Evolutionary conservation across 2,888 invertebrate species (phyloP).

Genomic region (Abrostola triplasia): DNA sequence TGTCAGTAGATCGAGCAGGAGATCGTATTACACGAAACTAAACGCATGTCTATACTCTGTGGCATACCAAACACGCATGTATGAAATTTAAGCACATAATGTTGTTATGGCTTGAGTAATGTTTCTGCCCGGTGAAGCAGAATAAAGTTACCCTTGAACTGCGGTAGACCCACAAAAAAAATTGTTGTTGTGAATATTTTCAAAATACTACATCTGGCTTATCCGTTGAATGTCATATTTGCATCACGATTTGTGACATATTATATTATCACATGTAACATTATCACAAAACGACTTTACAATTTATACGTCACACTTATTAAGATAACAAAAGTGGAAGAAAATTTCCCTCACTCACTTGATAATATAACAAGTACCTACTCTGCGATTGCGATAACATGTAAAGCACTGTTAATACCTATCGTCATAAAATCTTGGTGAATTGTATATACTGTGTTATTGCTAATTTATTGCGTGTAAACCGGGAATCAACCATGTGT

Average conservation of each 20-base stretch:
- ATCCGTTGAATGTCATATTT: neutral
- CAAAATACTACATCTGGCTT: neutral
- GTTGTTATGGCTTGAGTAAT: no score
- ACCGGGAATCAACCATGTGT: no score
- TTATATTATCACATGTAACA: neutral
- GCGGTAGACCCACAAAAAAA: no score
- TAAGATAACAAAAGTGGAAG: constrained; percentile 11
- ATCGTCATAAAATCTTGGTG: neutral
- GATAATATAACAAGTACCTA: neutral
- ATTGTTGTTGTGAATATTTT: neutral
- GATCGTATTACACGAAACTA: no score
- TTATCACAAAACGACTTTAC: constrained; percentile 2
- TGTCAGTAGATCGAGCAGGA: no score
- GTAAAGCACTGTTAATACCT: neutral
- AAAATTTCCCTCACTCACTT: constrained; percentile 8
- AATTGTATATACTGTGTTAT: neutral
- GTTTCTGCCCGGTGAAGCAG: no score
- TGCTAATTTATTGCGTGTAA: no score
- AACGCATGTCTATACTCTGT: no score
- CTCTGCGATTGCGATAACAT: neutral
- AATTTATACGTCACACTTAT: neutral
- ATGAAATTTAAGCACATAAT: no score
- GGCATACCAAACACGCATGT: no score
- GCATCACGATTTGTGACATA: neutral
- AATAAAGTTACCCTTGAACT: no score